Conservation (phyloP, 1,140 invertebrate genomes). For the Polypedilum vanderplanki region DNA sequence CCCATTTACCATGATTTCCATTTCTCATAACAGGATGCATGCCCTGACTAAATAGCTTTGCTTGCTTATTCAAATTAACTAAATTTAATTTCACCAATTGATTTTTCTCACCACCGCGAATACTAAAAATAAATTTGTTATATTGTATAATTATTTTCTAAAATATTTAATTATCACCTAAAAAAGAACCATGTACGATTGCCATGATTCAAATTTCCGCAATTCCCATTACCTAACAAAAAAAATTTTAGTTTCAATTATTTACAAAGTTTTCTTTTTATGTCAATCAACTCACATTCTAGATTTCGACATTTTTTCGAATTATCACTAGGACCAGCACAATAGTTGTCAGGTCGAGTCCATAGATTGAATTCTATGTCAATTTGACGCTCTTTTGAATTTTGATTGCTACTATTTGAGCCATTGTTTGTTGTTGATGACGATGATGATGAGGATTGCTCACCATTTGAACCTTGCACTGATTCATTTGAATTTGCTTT, state of each 20-base stretch:
- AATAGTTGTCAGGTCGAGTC: constrained; percentile 83
- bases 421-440: constrained; percentile 21
- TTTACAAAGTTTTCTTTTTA: too few species aligned
- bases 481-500: constrained; percentile 30
- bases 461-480: neutral
- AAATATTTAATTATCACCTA: constrained; percentile 46
- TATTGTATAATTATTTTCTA: constrained; percentile 27
- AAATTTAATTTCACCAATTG: constrained; percentile 70
- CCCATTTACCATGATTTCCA: constrained; percentile 64
- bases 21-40: constrained; percentile 75
- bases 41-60: constrained; percentile 85
- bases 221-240: neutral
- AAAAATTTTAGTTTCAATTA: too few species aligned
- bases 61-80: constrained; percentile 81
- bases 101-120: constrained; percentile 48
- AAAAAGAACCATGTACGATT: constrained; percentile 83
- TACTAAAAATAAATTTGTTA: constrained; percentile 19
- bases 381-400: constrained; percentile 42
- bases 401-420: constrained; percentile 31
- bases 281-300: neutral
- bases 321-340: constrained; percentile 77
- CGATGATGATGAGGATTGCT: neutral
- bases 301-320: constrained; percentile 55
- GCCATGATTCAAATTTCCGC: neutral
- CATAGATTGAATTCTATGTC: constrained; percentile 85